Percentiles rank a stretch among this genome's conserved stretches.
Evolutionary conservation across 2,888 invertebrate species (phyloP).

Genomic region (Vannuccia rotundouncinata): DNA sequence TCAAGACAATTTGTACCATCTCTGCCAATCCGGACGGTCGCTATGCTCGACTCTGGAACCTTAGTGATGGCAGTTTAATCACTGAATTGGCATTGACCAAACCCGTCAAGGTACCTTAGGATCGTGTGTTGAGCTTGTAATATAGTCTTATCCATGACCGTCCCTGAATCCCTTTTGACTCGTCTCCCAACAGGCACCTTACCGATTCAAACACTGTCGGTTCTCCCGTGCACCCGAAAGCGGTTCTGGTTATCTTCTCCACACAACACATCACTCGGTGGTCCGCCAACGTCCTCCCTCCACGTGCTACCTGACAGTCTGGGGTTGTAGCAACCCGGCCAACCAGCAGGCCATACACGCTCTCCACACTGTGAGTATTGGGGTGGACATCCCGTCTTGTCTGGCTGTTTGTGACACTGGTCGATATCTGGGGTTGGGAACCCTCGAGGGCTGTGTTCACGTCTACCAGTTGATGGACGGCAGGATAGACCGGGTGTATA

Average conservation of each 20-base stretch:
- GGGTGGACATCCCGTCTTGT: not conserved
- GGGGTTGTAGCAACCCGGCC: conserved; percentile 61
- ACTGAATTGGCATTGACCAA: conserved; percentile 26
- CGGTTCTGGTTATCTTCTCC: conserved; percentile 56
- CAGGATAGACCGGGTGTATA: conserved; percentile 66
- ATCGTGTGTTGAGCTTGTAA: too few relatives aligned
- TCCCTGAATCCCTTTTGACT: not conserved
- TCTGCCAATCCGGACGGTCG: conserved; percentile 9
- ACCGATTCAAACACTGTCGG: conserved; percentile 34
- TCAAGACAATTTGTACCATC: not conserved
- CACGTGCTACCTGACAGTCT: conserved; percentile 70
- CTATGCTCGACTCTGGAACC: conserved; percentile 27
- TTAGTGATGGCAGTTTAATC: not conserved
- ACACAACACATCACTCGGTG: conserved; percentile 69
- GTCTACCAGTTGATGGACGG: conserved; percentile 70
- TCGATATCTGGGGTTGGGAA: conserved; percentile 74
- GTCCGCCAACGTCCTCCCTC: conserved; percentile 60
- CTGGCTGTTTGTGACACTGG: conserved; percentile 70
- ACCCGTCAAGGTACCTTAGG: not conserved
- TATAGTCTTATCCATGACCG: not conserved
- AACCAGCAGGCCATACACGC: not conserved
- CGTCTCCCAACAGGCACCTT: not conserved
- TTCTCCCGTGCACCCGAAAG: not conserved
- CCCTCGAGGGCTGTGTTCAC: conserved; percentile 84
- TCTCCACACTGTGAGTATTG: not conserved